phyloP scores from a whole-genome alignment of 2,888 invertebrate genomes.

The Drosophila testacea region DNA sequence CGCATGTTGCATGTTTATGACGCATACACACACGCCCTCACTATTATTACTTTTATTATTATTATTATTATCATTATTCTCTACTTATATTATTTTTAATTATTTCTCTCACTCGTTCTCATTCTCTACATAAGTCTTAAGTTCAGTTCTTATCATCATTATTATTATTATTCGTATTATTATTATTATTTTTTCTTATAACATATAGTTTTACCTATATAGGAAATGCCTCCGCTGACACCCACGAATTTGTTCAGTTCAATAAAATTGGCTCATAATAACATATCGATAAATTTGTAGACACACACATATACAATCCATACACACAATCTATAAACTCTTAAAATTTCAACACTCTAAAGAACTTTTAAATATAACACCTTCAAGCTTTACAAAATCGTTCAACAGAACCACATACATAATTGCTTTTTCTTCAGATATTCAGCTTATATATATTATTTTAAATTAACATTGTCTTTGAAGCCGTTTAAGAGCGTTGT shows the following conservation, averaged over 20 bases:
- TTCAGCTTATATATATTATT: neutral
- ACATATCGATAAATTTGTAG: slow-evolving; percentile 5
- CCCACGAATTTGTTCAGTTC: slow-evolving; percentile 51
- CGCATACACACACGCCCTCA: slow-evolving; percentile 61
- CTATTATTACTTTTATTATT: slow-evolving; percentile 34
- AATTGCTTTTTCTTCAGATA: slow-evolving; percentile 4
- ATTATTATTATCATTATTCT: slow-evolving; percentile 41
- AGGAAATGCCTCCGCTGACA: slow-evolving; percentile 80
- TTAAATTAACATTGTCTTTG: slow-evolving; percentile 20
- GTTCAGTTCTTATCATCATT: slow-evolving; percentile 30
- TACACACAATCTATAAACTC: slow-evolving; percentile 3
- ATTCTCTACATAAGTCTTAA: slow-evolving; percentile 48
- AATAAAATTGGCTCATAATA: slow-evolving; percentile 54
- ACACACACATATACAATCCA: slow-evolving; percentile 9
- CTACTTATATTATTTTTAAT: slow-evolving; percentile 44
- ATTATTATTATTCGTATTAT: neutral
- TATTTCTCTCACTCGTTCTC: slow-evolving; percentile 9
- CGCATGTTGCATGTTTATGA: slow-evolving; percentile 82
- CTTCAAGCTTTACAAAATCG: neutral
- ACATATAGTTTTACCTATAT: slow-evolving; percentile 42
- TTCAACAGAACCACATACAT: neutral
- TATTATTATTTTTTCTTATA: slow-evolving; percentile 26
- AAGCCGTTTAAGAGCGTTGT: slow-evolving; percentile 43
- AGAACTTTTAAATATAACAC: neutral
- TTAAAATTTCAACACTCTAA: neutral